phyloP scores from a whole-genome alignment of 2,113 vertebrate genomes.

The Panurus biarmicus region DNA sequence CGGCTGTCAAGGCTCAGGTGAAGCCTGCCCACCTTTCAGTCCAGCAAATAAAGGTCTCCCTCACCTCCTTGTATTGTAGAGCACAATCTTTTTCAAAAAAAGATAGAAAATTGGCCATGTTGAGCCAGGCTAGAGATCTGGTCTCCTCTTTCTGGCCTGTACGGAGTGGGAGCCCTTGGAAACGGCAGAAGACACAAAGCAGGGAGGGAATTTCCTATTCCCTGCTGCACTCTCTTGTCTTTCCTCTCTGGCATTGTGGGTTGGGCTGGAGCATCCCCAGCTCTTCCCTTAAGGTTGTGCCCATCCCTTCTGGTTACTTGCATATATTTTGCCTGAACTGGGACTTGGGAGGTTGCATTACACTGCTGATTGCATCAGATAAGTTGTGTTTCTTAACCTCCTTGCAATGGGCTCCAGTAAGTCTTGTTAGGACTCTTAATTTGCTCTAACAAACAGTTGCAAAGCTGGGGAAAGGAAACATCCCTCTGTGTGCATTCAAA shows the following conservation, averaged over 20 bases:
- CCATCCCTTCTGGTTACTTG: neutral
- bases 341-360: neutral
- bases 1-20: neutral
- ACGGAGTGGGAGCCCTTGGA: neutral
- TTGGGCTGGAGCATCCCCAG: neutral
- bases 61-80: neutral
- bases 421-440: constrained; percentile 1
- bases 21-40: neutral
- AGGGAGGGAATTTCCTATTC: neutral
- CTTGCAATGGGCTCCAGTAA: neutral
- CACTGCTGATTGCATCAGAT: neutral
- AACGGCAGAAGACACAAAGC: neutral
- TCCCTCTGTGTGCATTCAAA: neutral
- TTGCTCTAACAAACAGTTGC: constrained; percentile 8
- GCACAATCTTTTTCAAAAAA: neutral
- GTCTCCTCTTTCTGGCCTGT: neutral
- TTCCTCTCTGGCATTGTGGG: rapidly evolving
- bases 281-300: neutral
- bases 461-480: neutral
- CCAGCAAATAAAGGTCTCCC: neutral
- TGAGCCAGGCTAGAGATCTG: neutral
- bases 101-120: neutral
- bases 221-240: neutral
- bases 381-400: neutral
- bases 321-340: neutral